Base-by-base conservation (phyloP, 2,797 vertebrate genomes). In the Ficedula albicollis region DNA sequence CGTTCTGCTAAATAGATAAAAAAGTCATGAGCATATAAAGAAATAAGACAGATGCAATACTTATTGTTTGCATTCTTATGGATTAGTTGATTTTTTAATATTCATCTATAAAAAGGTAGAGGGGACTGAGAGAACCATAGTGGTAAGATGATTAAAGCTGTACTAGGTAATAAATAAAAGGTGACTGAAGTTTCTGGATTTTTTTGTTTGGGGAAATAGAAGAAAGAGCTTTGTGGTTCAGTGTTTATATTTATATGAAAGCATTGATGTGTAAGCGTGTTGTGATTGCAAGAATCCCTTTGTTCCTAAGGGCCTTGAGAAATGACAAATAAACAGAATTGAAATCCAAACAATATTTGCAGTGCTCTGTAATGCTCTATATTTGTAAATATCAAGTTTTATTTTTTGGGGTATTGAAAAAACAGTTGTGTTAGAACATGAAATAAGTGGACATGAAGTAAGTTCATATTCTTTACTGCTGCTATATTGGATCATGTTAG, bases 261-360 rank as follows among this genome's bases (percentile, higher is more conserved):
- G 10, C 62, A 36, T 87, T 80, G 66, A 4, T 48, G 16, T 91
- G 30, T 72, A 81, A 87, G 43, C 59, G 36, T 84, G 27, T 58
- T 36, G n/a, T 88, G 76, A 86, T 88, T 84, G 55, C 48, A 84
- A 25, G 34, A 84, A 77, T 92, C 34, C 25, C 46, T 92, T 89
- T 95, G 87, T 95, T 95, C 82, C 30, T 70, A 55, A 77, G 64
- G 82, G 34, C n/a, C 56, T 74, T 85, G 15, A 91, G 38, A 93
- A 70, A 56, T 74, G 67, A 30, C 67, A 84, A 73, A 77, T 67
- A 69, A 74, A 51, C n/a, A 73, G 49, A 72, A 60, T 48, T 84
- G 32, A 91, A 92, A 89, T 89, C 15, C 20, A 34, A 83, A 70
- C 54, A 70, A 6, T 72, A 15, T 64, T 89, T 83, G 54, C 30